phyloP scores from a whole-genome alignment of 1,140 invertebrate species.

The Papilio helenus region DNA sequence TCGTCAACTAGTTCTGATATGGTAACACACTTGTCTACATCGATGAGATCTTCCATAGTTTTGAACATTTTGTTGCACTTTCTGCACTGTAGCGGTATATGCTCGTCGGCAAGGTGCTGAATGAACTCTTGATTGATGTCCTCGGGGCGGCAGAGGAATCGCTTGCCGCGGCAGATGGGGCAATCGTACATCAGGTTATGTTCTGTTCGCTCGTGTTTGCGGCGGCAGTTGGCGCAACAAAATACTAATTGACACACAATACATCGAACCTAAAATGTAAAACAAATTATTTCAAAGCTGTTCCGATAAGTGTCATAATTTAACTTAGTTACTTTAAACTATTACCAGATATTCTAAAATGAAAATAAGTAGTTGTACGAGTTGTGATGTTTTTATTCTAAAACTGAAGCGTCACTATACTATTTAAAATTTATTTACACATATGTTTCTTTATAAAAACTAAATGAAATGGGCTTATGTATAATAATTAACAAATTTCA shows the following conservation, averaged over 20 bases:
- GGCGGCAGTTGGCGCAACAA: conserved; percentile 75
- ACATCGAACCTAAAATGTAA: conserved; percentile 66
- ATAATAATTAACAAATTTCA: too few species aligned
- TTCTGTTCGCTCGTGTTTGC: conserved; percentile 64
- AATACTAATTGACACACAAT: conserved; percentile 75
- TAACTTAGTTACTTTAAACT: background rate
- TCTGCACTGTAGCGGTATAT: conserved; percentile 71
- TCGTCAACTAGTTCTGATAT: conserved; percentile 68
- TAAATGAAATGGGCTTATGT: too few species aligned
- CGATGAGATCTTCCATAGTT: conserved; percentile 71
- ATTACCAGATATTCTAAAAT: too few species aligned
- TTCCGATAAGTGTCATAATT: background rate
- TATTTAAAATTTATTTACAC: too few species aligned
- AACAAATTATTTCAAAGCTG: background rate
- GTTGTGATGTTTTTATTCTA: too few species aligned
- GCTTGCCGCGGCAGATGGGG: conserved; percentile 68
- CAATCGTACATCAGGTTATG: conserved; percentile 76
- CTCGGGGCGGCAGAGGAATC: conserved; percentile 63
- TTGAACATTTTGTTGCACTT: conserved; percentile 72
- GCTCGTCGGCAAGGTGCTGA: conserved; percentile 66
- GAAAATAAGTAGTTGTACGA: too few species aligned
- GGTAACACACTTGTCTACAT: conserved; percentile 68
- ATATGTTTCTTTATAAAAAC: too few species aligned
- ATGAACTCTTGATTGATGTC: conserved; percentile 65
- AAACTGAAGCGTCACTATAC: too few species aligned